Percentiles rank a stretch among this genome's conserved stretches.
Conservation (phyloP, 2,888 invertebrate genomes). For the Heliconius charithonia region DNA sequence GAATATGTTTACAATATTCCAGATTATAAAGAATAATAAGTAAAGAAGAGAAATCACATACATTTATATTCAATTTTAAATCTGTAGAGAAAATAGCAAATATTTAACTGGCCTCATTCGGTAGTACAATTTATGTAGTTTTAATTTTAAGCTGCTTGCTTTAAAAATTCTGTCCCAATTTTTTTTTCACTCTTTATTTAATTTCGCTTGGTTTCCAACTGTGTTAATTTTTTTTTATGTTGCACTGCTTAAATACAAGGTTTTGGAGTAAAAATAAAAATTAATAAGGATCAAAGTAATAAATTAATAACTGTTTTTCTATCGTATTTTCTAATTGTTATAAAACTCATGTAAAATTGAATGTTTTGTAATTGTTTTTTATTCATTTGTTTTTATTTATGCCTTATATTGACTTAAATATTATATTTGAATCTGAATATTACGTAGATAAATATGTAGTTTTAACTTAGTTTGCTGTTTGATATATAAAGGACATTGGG, state of each 20-base stretch:
- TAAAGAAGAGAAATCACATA: background rate
- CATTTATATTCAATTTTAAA: constrained; percentile 3
- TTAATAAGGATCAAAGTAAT: background rate
- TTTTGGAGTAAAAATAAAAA: background rate
- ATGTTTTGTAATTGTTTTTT: no score
- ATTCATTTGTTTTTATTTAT: no score
- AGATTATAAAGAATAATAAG: background rate
- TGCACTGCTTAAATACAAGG: background rate
- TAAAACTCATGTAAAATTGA: no score
- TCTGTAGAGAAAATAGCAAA: constrained; percentile 6
- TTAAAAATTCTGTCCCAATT: constrained; percentile 4
- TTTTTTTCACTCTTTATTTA: constrained; percentile 17
- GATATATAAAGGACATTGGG: no score
- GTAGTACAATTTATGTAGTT: constrained; percentile 20
- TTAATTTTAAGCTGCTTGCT: constrained; percentile 23
- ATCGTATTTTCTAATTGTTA: background rate
- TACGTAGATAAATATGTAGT: no score
- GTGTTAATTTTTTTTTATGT: background rate
- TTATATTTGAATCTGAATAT: no score
- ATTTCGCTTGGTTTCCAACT: constrained; percentile 12
- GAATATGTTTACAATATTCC: background rate
- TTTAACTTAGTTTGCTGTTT: no score
- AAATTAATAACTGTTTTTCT: background rate
- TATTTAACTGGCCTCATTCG: constrained; percentile 26
- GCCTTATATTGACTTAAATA: no score